Evolutionary conservation across 2,888 invertebrate genomes (phyloP), one percentile per base, ranked within the genome.

Genomic region (Herminia tarsipennalis): DNA sequence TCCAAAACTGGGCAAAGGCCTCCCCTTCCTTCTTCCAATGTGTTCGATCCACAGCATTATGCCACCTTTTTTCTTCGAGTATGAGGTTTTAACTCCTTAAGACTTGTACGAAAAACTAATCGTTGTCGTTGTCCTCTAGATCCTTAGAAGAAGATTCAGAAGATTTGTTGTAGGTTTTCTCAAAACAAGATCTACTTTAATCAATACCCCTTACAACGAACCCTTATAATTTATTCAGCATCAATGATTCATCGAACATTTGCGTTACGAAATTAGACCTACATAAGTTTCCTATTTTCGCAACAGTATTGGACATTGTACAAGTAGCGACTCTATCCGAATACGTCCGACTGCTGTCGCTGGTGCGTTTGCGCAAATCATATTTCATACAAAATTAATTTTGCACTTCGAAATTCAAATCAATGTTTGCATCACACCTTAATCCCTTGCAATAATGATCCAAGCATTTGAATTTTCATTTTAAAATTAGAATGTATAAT

Each of bases 261-360:
- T 55, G 28, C 44, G 34, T 56, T 57, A 49, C 56, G 43, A 65
- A 66, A 65, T 59, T 52, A 57, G 54, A 56, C 57, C 46, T 45
- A 52, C 54, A 55, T 56, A 52, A 46, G 42, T 63, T 68, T 69
- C 58, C 70, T 70, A 67, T 67, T 70, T 67, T 63, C 66, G 63
- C 63, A 70, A 70, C 44, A 33, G 28, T 22, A 32, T 27, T 64
- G 36, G 44, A 52, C 58, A 62, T 59, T 61, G 65, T 60, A 52
- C 43, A 55, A 52, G 54, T 55, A 39, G 40, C 48, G 44, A 61
- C 42, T 64, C 55, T 66, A 57, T 53, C 61, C 60, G 59, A 61
- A 66, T 60, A 64, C 24, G 58, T 48, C 47, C 40, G 37, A 49
- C 50, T 46, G 38, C 60, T 50, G 55, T 47, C 54, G 45, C 28